Evolutionary conservation across 2,888 invertebrate species (phyloP).

Genomic region (Perithous albicinctus): DNA sequence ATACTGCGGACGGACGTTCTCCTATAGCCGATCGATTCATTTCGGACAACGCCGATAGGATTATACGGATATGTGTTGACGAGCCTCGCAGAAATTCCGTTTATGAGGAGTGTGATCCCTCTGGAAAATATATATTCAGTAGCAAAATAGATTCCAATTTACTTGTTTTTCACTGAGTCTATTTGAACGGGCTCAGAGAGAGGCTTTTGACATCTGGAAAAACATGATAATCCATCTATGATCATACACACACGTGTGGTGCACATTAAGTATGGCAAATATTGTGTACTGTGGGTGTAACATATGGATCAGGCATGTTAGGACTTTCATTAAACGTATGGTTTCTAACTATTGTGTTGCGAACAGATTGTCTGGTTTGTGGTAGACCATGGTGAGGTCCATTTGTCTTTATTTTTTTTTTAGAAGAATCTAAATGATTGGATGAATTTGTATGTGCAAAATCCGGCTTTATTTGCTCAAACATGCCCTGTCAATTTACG

Average conservation of each 20-base stretch:
- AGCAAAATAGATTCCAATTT: neutral
- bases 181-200: neutral
- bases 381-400: too few relatives aligned
- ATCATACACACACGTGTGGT: neutral
- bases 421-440: too few relatives aligned
- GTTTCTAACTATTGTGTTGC: too few relatives aligned
- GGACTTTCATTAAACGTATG: too few relatives aligned
- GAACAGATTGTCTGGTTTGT: too few relatives aligned
- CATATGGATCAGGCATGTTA: neutral
- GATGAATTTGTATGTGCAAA: too few relatives aligned
- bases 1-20: neutral
- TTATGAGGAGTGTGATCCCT: neutral
- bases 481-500: too few relatives aligned
- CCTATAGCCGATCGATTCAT: constrained; percentile 38
- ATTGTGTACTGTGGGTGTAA: neutral
- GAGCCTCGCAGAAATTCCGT: neutral
- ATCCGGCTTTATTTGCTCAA: too few relatives aligned
- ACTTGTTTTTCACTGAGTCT: neutral
- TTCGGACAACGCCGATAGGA: constrained; percentile 1
- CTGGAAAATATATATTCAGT: constrained; percentile 8
- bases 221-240: neutral
- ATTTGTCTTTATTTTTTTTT: too few relatives aligned
- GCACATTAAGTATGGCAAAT: neutral
- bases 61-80: neutral
- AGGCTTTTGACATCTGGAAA: neutral